Base-by-base conservation (phyloP, 2,113 vertebrate species). In the Melospiza melodia region DNA sequence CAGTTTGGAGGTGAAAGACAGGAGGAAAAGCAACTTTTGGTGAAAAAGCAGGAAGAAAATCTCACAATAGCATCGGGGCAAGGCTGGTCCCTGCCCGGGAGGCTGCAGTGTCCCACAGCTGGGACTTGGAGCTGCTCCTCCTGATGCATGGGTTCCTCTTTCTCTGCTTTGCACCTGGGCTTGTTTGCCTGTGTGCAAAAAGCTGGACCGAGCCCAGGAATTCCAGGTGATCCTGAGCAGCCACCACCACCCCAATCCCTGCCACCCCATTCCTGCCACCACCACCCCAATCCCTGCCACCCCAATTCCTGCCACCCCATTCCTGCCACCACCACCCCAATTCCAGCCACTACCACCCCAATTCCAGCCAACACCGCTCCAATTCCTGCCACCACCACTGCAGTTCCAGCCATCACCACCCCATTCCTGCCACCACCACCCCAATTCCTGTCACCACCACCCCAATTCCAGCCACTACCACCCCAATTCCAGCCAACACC, bases 41-140 rank as follows among this genome's bases (percentile, higher is more conserved):
- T 13, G 15, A 3, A 20, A 59, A 73, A 18, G 0, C 14, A 51
- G 6, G 5, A 18, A 43, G 41, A 44, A 54, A 8, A 9, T 4
- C 22, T 44, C n/a, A 4, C 0, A 1, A 9, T 0, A 7, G 31
- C 0, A 1, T 15, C 33, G 48, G 33, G 58, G 6, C 9, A 5
- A 55, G 52, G 62, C 10, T 39, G 21, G n/a, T 30, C 14, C 73
- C 52, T 51, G 31, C 0, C 1, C 55, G n/a, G 49, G 67, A 15
- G 44, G 35, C 15, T 74, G 78, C 27, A 11, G 3, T 0, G 46
- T 25, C 57, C 65, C 78, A 8, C 2, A 10, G 15, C 62, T 41
- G 74, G 74, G 46, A 1, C 49, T 28, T 11, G 23, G 63, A 0
- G 0, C 21, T 48, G 46, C 18, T 58, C 12, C 16, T 62, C 27